Evolutionary conservation across 2,888 invertebrate species (phyloP), one percentile per base, ranked within the genome.

Genomic region (Meteorus colon): DNA sequence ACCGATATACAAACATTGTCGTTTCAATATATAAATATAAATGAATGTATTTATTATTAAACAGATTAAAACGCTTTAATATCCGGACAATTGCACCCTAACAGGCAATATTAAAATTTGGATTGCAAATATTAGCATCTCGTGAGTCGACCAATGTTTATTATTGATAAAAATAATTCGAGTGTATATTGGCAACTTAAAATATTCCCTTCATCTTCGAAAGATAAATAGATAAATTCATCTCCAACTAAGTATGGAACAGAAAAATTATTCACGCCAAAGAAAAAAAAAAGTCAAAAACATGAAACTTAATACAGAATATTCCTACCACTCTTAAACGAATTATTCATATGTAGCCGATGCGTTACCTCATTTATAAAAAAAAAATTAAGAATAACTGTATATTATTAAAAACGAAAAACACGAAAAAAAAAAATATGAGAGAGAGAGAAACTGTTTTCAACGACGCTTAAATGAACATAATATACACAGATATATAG

Each of bases 261-360:
- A n/a, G 29, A 62, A 2, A 24, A 55, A 16, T n/a, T 16, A 4
- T n/a, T 4, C n/a, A 48, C 16, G 6, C 4, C 48, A 48, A n/a
- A n/a, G 16, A 34, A 55, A 51, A 19, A 69, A 51, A 16, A 59
- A 19, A 27, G n/a, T 4, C 41, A 51, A 16, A 48, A n/a, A 37
- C n/a, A 24, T 59, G 16, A 19, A 45, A 48, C 27, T 41, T 1
- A 41, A 24, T 24, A 59, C 12, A n/a, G 27, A 48, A 70, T 59
- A 69, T 59, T 70, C 70, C n/a, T 59, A 60, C n/a, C 34, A 70
- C 70, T 31, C 59, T 55, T n/a, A 34, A 60, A 69, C 69, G 51
- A 69, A 78, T 78, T 75, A 72, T 75, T 75, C 51, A 73, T 78
- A 76, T 76, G 72, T 70, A 66, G 78, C 76, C 74, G 79, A 76